Base-by-base conservation (phyloP, 2,888 invertebrate species). In the Apeira syringaria region DNA sequence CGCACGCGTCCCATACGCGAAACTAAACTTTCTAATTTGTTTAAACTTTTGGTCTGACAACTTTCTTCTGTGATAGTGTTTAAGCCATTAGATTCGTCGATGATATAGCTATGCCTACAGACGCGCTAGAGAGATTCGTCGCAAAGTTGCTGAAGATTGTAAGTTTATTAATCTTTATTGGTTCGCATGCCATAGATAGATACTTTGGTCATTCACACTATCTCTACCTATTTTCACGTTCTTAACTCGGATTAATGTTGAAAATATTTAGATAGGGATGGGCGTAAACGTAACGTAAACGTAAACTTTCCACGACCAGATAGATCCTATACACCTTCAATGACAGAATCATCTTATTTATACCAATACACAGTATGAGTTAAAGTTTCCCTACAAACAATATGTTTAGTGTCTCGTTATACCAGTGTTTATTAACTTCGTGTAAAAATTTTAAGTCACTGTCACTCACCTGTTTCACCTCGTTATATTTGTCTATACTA, bases 41-140 rank as follows among this genome's bases (percentile, higher is more conserved):
- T 35, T 11, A 13, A 15, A 36, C 13, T 5, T 28, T 40, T 26
- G n/a, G 31, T 31, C 26, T n/a, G 4, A 31, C 10, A 13, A 35
- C 24, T 41, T 40, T 45, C 22, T 28, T 41, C 18, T 37, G 52
- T 50, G 43, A 10, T 27, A 24, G 47, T 50, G 52, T 51, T 39
- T 45, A 49, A 49, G 38, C 26, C 20, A 9, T 22, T 32, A 27
- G 36, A 32, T 31, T 41, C 50, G 58, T 41, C 33, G 36, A 44
- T 59, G 51, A 45, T 53, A 49, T 41, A 55, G 60, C 59, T 26
- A 82, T 82, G 82, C 82, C 82, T 49, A 75, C 81, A 12, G 68
- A 74, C 38, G 69, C 67, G 8, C 65, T 74, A 43, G 82, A 80
- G 51, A 77, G 73, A 56, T 73, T 81, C 52, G 51, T 79, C 47